Percentiles rank a stretch among this genome's conserved stretches.
Conservation (phyloP, 1,140 invertebrate species). For the Cherax destructor region DNA sequence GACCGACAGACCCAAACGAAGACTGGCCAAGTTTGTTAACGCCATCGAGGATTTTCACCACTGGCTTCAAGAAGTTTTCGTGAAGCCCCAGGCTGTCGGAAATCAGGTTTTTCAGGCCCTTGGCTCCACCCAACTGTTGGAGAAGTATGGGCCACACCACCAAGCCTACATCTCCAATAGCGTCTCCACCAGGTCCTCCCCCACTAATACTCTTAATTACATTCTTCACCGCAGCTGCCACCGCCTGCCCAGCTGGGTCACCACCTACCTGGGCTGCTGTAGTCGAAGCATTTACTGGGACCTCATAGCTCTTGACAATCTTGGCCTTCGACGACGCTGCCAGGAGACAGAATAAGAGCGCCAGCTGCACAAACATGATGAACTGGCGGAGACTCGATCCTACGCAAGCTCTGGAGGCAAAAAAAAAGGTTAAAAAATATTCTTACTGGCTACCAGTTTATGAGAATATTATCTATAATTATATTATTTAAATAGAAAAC, state of each 20-base stretch:
- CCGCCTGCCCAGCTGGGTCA: background rate
- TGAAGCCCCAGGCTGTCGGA: conserved; percentile 3
- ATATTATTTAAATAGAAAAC: too few relatives aligned
- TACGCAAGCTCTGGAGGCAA: too few relatives aligned
- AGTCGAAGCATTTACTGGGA: background rate
- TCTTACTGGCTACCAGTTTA: too few relatives aligned
- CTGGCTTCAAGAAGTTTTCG: conserved; percentile 19
- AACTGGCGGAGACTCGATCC: background rate
- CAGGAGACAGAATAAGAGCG: background rate
- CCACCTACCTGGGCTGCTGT: background rate
- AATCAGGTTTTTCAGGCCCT: background rate
- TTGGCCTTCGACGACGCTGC: background rate
- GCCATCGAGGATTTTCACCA: background rate
- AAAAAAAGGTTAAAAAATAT: too few relatives aligned
- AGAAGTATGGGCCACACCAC: background rate
- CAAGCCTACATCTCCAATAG: background rate
- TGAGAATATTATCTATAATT: too few relatives aligned
- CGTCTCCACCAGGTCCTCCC: background rate
- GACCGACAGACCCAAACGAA: background rate
- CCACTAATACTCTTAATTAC: background rate
- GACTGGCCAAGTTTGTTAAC: background rate
- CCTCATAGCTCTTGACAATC: background rate
- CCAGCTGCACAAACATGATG: background rate
- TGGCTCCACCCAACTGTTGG: background rate
- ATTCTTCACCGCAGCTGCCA: background rate